Evolutionary conservation across 2,888 invertebrate genomes (phyloP), one percentile per base, ranked within the genome.

Genomic region (Protonemura montana): DNA sequence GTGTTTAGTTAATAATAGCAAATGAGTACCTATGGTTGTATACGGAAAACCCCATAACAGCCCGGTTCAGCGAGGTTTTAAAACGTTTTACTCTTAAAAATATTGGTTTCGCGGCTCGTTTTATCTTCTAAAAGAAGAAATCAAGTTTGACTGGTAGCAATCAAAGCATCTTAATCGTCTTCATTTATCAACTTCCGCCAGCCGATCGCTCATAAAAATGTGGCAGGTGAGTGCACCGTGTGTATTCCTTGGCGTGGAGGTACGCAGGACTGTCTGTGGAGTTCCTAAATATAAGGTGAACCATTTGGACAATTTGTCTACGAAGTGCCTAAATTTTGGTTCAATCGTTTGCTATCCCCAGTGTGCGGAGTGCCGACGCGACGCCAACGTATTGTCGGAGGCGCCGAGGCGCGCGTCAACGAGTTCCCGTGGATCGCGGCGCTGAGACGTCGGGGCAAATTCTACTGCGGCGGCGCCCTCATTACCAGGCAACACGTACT

Each of bases 361-460:
- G 93, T 92, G 88, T 93, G 92, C 91, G 95, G 95, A 89, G 89
- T 94, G 91, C 91, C 94, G 91, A 91, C 92, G 87, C 90, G 93
- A 87, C 92, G 94, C 84, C 94, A 93, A 76, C 92, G 95, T 76
- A 95, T 96, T 87, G 95, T 96, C 3, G 96, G 96, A 30, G 96
- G 96, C 1, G 92, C 93, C 82, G 92, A 93, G 27, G 93, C 95
- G 0, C 92, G 92, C 86, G 93, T 94, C 10, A 94, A 95, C 88
- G 95, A 96, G 90, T 95, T 95, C 89, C 96, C 96, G 0, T 96
- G 96, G 96, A 92, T 96, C 87, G 96, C 94, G 0, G 95, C 95
- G 16, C 91, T 96, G 87, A 93, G 93, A 89, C 93, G 93, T 88
- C 93, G 94, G 87, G 95, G 95, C 13, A 91, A 91, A 87, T 95